Base-by-base conservation (phyloP, 1,140 invertebrate genomes). In the Triops cancriformis region DNA sequence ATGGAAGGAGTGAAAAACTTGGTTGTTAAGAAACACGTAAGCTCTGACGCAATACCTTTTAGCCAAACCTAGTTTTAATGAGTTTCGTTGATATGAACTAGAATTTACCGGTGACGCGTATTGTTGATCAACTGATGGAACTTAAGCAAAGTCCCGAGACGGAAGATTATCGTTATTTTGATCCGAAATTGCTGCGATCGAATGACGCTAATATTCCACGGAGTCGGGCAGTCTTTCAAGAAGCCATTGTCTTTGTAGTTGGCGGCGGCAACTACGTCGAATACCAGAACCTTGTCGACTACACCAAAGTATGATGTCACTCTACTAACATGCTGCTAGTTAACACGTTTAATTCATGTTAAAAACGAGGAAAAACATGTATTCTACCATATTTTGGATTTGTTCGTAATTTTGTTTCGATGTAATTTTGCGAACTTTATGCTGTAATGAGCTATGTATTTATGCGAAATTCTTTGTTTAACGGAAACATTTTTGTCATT, bases 1-100 rank as follows among this genome's bases (percentile, higher is more conserved):
- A 99, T 99, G 97, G 98, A 99, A 87, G 98, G 98, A 45, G 98
- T 99, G 0, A 98, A 99, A 85, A 99, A 99, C 89, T 89, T 99
- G 79, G 97, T 99, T 42, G 93, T 99, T 9, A 99, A 99, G 84
- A 92, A 93, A 87, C 96, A 99, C 87, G 94, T 95, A 85, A 90
- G 90, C 89, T 76, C 79, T 43, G 26, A 76, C 37, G 51, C 26
- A 37, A 72, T 74, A 73, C 45, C 7, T 42, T 51, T 23, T n/a
- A 1, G 76, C n/a, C 4, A 37, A 73, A n/a, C 27, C 31, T 10
- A 4, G 14, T 26, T 78, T 31, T 75, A 82, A 79, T 43, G 41
- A 72, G 78, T 74, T 23, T 0, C n/a, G 80, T 74, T 80, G 77
- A 73, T 28, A 45, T 80, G 80, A 82, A 85, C 27, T 80, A 93